Evolutionary conservation across 2,797 vertebrate genomes (phyloP).

Genomic region (Hafferia zeledoni): DNA sequence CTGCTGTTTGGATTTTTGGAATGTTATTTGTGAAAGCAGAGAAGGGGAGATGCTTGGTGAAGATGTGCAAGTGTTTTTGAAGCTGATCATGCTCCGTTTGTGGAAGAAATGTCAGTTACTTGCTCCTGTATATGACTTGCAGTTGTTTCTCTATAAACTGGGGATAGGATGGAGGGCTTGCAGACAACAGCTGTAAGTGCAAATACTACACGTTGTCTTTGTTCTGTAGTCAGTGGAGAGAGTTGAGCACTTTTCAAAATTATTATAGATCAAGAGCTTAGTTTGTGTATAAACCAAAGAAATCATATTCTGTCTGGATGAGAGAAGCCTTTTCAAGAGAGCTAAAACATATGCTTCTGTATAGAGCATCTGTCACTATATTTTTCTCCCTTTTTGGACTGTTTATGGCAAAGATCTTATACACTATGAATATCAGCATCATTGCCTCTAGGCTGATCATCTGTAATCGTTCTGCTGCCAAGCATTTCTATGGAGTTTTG

Average conservation of each 20-base stretch:
- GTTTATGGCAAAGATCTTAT: not conserved
- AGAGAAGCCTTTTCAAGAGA: not conserved
- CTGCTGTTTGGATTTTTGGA: not conserved
- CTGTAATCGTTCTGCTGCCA: not conserved
- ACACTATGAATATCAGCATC: not conserved
- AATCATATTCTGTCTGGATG: not conserved
- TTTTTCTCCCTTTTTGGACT: not conserved
- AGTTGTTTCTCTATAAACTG: not conserved
- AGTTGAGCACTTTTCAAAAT: not conserved
- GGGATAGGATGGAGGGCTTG: not conserved
- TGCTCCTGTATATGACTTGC: not conserved
- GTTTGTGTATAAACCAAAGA: conserved; percentile 6
- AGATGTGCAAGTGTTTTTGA: not conserved
- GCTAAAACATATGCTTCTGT: conserved; percentile 23
- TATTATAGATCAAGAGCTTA: not conserved
- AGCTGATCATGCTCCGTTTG: not conserved
- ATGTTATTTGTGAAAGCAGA: not conserved
- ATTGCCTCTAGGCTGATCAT: not conserved
- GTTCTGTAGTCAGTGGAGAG: not conserved
- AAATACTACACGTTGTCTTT: not conserved
- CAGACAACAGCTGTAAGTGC: not conserved
- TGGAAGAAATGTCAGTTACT: not conserved
- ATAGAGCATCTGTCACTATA: not conserved
- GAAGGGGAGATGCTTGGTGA: not conserved
- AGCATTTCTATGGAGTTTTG: not conserved